Base-by-base conservation (phyloP, 2,888 invertebrate species). In the Drosophila demipolita region DNA sequence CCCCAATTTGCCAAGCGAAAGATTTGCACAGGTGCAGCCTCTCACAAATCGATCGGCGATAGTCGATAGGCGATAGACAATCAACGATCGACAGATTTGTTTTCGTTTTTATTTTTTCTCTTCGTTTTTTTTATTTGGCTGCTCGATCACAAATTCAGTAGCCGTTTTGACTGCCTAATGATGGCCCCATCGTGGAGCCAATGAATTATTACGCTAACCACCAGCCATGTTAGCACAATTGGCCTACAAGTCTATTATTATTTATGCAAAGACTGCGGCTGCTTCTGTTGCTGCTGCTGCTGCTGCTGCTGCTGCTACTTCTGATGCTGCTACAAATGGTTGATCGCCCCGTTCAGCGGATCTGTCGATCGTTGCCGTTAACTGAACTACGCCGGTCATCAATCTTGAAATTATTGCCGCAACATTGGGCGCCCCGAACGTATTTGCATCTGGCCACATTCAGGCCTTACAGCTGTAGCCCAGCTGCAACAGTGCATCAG, bases 171-270 rank as follows among this genome's bases (percentile, higher is more conserved):
- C 85, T 86, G 85, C 87, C 89, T 86, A 86, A 85, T 85, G 87
- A 87, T 80, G 79, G 83, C 73, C 78, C 82, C 78, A 70, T 73
- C 73, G 76, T 45, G 71, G 40, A 67, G 57, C 70, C 89, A 71
- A 86, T 86, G 85, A 86, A 86, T 86, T 86, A 86, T 86, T 86
- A 86, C 80, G 88, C 84, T 83, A 88, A 88, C 85, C 87, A 86
- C 80, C 74, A 85, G 85, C 89, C 85, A 88, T 85, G 85, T 88
- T 85, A 85, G 89, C 85, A 88, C 85, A 88, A 86, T 87, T 88
- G 89, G 89, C 84, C 89, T 73, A 86, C 87, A 86, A 88, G 85
- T 86, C 85, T 88, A 86, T 86, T 88, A 86, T 86, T 86, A 86
- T 86, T 88, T 88, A 88, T 86, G 84, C 80, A 83, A 81, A 78